These are phyloP conservation scores for Asbolus verrucosus DNA, from an alignment of 1,140 invertebrate genomes.

Conservation along the genomic window DNA sequence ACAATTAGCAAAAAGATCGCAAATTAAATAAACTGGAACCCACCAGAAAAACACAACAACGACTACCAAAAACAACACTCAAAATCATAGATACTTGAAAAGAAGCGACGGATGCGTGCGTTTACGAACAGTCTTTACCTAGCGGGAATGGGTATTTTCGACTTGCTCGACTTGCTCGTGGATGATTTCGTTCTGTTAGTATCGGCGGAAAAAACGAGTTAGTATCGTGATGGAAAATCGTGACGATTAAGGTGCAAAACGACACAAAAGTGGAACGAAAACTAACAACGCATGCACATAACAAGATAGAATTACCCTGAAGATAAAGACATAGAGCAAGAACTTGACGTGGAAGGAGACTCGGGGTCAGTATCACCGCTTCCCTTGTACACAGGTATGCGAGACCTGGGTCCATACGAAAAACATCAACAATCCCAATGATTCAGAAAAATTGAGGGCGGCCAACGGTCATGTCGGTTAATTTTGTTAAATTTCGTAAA, in stretches of 20 bases:
- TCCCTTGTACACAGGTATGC: constrained; percentile 64
- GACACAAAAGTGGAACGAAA: constrained; percentile 1
- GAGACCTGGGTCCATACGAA: constrained; percentile 58
- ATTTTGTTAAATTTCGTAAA: no score
- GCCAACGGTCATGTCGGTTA: constrained; percentile 25
- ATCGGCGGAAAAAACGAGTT: constrained; percentile 49
- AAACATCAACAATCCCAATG: background rate
- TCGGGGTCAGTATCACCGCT: constrained; percentile 61
- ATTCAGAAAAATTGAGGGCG: constrained; percentile 10
- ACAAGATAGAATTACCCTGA: constrained; percentile 62
- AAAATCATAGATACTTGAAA: no score
- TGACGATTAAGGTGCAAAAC: constrained; percentile 20
- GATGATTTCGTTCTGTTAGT: constrained; percentile 59
- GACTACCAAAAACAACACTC: background rate
- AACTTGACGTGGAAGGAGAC: constrained; percentile 64
- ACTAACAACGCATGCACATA: constrained; percentile 17
- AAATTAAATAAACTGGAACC: no score
- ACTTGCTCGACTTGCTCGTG: constrained; percentile 56
- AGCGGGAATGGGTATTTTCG: constrained; percentile 60
- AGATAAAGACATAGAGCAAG: constrained; percentile 64
- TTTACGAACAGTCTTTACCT: no score
- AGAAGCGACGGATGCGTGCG: no score
- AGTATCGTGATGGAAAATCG: constrained; percentile 30
- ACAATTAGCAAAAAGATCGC: no score
- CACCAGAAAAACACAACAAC: constrained; percentile 36